phyloP scores from a whole-genome alignment of 2,113 vertebrate species.

The Pantherophis guttatus region DNA sequence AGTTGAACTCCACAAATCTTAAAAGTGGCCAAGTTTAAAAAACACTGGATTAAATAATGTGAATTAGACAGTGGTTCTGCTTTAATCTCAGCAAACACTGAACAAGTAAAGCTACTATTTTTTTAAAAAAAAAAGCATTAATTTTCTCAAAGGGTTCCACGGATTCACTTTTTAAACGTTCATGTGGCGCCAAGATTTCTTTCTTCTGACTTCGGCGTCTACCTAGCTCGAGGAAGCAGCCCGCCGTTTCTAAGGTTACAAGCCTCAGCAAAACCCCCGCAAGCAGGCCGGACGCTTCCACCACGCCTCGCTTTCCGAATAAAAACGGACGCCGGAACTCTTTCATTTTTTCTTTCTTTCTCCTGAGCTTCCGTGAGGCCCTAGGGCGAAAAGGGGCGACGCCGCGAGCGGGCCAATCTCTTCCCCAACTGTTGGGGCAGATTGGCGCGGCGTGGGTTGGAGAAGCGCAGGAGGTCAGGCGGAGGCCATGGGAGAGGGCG shows the following conservation, averaged over 20 bases:
- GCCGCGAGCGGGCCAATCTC: background rate
- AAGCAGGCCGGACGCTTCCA: background rate
- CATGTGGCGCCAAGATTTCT: background rate
- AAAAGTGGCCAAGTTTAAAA: background rate
- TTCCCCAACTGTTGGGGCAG: background rate
- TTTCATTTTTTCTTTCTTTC: background rate
- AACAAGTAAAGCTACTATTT: background rate
- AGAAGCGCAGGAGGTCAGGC: background rate
- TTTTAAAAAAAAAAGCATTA: background rate
- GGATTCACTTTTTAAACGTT: background rate
- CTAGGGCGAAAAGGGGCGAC: background rate
- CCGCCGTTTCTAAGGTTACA: background rate
- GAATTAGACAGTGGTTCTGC: background rate
- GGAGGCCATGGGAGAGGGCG: background rate
- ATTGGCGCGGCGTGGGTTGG: background rate
- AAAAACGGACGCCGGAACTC: background rate
- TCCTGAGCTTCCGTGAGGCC: background rate
- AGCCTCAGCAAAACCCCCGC: background rate
- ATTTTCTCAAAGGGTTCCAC: background rate
- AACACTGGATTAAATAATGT: background rate
- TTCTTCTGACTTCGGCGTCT: background rate
- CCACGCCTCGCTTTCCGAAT: background rate
- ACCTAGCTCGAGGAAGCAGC: background rate
- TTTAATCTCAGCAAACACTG: background rate
- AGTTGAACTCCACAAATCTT: background rate